Evolutionary conservation across 1,140 invertebrate genomes (phyloP), one percentile per base, ranked within the genome.

Genomic region (Andricus grossulariae): DNA sequence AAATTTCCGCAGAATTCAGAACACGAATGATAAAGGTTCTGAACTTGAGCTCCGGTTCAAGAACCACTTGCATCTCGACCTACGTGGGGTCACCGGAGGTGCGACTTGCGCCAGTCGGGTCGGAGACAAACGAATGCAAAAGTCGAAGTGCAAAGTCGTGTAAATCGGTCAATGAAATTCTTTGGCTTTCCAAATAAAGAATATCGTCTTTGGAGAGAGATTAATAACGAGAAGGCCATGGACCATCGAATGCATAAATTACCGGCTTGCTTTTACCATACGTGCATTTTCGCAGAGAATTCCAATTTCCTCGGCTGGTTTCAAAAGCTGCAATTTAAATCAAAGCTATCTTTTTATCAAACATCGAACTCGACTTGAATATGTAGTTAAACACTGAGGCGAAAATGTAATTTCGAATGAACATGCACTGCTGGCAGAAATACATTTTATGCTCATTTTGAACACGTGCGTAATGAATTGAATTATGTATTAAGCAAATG

Each of bases 61-160:
- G 57, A 70, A 25, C 74, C 74, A 75, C 18, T 73, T 57, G 66
- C 32, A 75, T 39, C 54, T 73, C 21, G 25, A 72, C 55, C 72
- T 57, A 39, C 76, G 71, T 82, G 60, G 71, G 52, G 8, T 60
- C 74, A 52, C 73, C 74, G 52, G 60, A 66, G 60, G 60, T 66
- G 32, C 32, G 39, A 45, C 7, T 45, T 32, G 39, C 25, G 11
- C 21, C 21, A 66, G 32, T 66, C 25, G 25, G 39, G 39, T n/a
- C 15, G 32, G 60, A 45, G 60, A 66, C 60, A 66, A 66, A 66
- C 60, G 25, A 66, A 66, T 66, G 60, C 60, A 66, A 66, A 66
- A 77, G 74, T 82, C 73, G 75, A 80, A 85, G 84, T 86, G 84
- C 84, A 82, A 76, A 86, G 80, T 78, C 84, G 74, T 86, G 84